phyloP scores from a whole-genome alignment of 2,888 invertebrate genomes.

The Lochmaea crataegi region DNA sequence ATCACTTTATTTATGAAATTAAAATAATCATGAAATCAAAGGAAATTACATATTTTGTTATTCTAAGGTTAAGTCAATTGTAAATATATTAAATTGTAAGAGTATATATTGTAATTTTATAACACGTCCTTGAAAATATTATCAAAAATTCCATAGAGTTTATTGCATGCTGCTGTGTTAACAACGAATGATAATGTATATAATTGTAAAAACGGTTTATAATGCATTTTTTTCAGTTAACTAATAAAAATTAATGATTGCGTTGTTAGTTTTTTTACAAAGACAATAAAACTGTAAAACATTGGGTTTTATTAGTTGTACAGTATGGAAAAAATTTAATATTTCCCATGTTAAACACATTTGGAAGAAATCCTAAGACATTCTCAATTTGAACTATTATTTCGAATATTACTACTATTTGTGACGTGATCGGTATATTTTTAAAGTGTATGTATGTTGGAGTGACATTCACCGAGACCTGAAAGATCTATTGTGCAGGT shows the following conservation, averaged over 20 bases:
- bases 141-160: constrained; percentile 52
- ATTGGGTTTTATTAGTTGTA: background rate
- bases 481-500: too few species aligned
- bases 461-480: too few species aligned
- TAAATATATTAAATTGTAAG: constrained; percentile 11
- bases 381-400: too few species aligned
- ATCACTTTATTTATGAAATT: background rate
- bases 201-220: constrained; percentile 57
- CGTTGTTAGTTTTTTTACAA: constrained; percentile 57
- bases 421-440: too few species aligned
- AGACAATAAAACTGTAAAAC: constrained; percentile 42
- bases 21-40: background rate
- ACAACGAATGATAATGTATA: constrained; percentile 59
- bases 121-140: constrained; percentile 35
- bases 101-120: constrained; percentile 27
- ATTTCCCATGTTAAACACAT: too few species aligned
- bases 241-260: constrained; percentile 53
- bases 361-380: too few species aligned
- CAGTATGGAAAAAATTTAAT: too few species aligned
- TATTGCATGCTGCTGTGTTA: constrained; percentile 55
- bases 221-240: constrained; percentile 53
- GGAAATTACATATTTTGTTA: background rate
- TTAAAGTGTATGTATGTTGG: too few species aligned
- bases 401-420: too few species aligned
- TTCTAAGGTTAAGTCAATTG: background rate